A percentile compares a stretch with the other conserved stretches of the same genome.
phyloP scores from a whole-genome alignment of 2,888 invertebrate species.

The Campoletis raptor region DNA sequence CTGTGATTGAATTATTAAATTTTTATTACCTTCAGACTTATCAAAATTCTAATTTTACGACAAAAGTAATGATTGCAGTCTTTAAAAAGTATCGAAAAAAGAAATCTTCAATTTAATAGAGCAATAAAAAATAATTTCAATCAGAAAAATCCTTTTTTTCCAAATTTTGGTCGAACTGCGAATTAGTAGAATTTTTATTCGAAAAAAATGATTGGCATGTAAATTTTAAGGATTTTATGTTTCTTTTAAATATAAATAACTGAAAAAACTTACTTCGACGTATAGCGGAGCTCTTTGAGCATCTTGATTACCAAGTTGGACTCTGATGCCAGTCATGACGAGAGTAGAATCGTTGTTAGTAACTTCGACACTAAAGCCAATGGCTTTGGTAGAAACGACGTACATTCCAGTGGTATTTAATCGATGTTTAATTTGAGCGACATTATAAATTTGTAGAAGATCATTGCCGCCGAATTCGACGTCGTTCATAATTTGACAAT shows the following conservation, averaged over 20 bases:
- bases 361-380: constrained; percentile 95
- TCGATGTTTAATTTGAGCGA: constrained; percentile 96
- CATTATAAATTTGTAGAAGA: constrained; percentile 96
- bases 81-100: background rate
- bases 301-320: constrained; percentile 94
- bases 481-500: constrained; percentile 96
- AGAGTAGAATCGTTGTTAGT: constrained; percentile 94
- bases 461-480: constrained; percentile 98
- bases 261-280: constrained; percentile 87
- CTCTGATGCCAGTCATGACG: constrained; percentile 95
- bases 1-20: constrained; percentile 78
- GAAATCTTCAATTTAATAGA: background rate
- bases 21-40: constrained; percentile 66
- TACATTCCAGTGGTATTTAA: constrained; percentile 95
- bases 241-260: background rate
- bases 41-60: background rate
- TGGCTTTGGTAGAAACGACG: constrained; percentile 95
- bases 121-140: background rate
- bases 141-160: too few relatives aligned
- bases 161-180: too few relatives aligned
- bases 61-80: background rate
- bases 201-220: background rate
- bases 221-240: background rate
- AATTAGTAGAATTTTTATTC: too few relatives aligned
- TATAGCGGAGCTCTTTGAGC: constrained; percentile 91